phyloP scores from a whole-genome alignment of 1,140 invertebrate genomes.

The Drosophila baimaii region DNA sequence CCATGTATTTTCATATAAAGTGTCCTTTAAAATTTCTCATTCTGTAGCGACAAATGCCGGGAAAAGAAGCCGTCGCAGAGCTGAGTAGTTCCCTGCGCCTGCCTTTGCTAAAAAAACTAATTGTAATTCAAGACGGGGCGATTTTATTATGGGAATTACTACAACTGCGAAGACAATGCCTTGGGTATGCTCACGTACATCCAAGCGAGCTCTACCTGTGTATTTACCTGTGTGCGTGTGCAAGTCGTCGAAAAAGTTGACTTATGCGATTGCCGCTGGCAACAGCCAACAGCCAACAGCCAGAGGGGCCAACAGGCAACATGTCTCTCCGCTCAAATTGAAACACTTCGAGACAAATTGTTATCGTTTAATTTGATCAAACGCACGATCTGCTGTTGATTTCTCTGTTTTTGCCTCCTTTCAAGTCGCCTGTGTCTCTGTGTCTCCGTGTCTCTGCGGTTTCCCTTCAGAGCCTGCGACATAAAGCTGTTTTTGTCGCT shows the following conservation, averaged over 20 bases:
- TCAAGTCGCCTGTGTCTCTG: not conserved
- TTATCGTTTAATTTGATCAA: conserved; percentile 84
- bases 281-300: conserved; percentile 6
- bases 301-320: conserved; percentile 58
- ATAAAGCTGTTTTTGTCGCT: conserved; percentile 51
- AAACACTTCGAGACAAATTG: conserved; percentile 84
- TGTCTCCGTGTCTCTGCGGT: not conserved
- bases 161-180: conserved; percentile 69
- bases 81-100: conserved; percentile 21
- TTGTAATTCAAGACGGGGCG: conserved; percentile 84
- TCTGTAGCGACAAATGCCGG: not conserved
- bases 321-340: conserved; percentile 74
- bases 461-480: conserved; percentile 43
- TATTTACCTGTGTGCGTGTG: conserved; percentile 34
- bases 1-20: too few relatives aligned
- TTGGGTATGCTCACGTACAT: conserved; percentile 41
- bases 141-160: conserved; percentile 84
- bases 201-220: conserved; percentile 13
- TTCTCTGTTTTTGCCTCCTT: conserved; percentile 41
- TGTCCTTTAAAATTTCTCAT: not conserved
- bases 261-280: conserved; percentile 68
- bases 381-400: conserved; percentile 82
- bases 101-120: conserved; percentile 77
- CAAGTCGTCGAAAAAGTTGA: conserved; percentile 65
- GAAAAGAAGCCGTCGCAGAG: conserved; percentile 4